phyloP scores from a whole-genome alignment of 2,797 vertebrate species.

The Alauda arvensis region DNA sequence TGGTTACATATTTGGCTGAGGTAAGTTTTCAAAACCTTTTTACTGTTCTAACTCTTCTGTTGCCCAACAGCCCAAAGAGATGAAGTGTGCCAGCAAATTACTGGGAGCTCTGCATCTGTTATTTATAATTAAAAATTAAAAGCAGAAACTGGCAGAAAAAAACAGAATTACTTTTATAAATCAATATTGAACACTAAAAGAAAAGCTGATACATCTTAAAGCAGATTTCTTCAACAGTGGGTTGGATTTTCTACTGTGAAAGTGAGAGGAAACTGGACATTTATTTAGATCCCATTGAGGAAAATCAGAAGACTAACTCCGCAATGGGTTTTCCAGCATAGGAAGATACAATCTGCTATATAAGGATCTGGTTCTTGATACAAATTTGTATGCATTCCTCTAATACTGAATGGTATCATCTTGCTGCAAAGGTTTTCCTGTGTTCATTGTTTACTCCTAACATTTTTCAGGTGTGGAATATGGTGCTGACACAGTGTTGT shows the following conservation, averaged over 20 bases:
- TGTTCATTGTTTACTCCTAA: not conserved
- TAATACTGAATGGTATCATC: not conserved
- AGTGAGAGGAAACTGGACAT: not conserved
- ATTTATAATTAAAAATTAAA: not conserved
- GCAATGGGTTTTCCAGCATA: not conserved
- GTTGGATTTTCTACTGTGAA: not conserved
- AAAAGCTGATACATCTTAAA: not conserved
- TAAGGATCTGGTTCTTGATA: not conserved
- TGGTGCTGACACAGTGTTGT: not conserved
- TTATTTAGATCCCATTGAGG: not conserved
- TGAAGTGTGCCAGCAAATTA: not conserved
- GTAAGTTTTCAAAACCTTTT: slow-evolving; percentile 65
- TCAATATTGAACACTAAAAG: not conserved
- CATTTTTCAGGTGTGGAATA: accelerated
- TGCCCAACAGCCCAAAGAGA: not conserved
- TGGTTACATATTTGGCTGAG: slow-evolving; percentile 97
- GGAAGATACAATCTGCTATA: not conserved
- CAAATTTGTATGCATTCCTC: not conserved
- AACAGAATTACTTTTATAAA: not conserved
- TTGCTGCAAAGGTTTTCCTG: not conserved
- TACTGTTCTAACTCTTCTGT: not conserved
- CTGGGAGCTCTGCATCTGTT: not conserved
- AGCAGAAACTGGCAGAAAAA: not conserved
- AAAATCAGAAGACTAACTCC: not conserved
- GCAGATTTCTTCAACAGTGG: not conserved